These are phyloP conservation scores for Hyposoter didymator DNA, from an alignment of 2,888 invertebrate species.

Conservation along the genomic window DNA sequence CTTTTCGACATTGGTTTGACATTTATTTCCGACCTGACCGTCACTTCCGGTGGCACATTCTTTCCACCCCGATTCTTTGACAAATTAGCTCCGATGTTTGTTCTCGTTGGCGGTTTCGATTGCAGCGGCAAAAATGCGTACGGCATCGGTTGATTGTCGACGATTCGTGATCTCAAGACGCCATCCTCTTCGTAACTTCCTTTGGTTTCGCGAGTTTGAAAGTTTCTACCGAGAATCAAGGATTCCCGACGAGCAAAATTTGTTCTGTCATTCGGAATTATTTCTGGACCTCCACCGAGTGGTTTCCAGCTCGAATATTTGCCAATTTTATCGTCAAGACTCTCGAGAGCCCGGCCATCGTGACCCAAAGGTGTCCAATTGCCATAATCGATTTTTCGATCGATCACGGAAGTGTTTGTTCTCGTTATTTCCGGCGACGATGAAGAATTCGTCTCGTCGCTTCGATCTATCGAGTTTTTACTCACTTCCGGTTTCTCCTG, in stretches of 20 bases:
- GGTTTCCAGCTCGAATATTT: constrained; percentile 84
- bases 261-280: constrained; percentile 79
- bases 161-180: constrained; percentile 32
- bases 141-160: constrained; percentile 45
- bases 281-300: constrained; percentile 85
- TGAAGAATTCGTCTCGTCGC: background rate
- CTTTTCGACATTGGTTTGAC: constrained; percentile 86
- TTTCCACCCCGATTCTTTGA: constrained; percentile 84
- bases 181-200: constrained; percentile 34
- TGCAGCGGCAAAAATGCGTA: constrained; percentile 78
- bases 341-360: constrained; percentile 71
- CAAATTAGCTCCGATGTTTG: constrained; percentile 80
- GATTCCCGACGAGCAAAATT: constrained; percentile 67
- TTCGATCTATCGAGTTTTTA: constrained; percentile 27
- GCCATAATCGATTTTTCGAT: constrained; percentile 73
- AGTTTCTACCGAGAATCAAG: constrained; percentile 70
- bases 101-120: constrained; percentile 74
- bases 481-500: constrained; percentile 12
- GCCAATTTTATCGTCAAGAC: constrained; percentile 69
- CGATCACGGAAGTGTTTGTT: constrained; percentile 48
- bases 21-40: constrained; percentile 87
- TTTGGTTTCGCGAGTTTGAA: constrained; percentile 69
- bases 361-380: constrained; percentile 79
- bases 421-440: constrained; percentile 12
- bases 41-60: constrained; percentile 89